phyloP scores from a whole-genome alignment of 2,797 vertebrate genomes.

The Cephalopachus bancanus region DNA sequence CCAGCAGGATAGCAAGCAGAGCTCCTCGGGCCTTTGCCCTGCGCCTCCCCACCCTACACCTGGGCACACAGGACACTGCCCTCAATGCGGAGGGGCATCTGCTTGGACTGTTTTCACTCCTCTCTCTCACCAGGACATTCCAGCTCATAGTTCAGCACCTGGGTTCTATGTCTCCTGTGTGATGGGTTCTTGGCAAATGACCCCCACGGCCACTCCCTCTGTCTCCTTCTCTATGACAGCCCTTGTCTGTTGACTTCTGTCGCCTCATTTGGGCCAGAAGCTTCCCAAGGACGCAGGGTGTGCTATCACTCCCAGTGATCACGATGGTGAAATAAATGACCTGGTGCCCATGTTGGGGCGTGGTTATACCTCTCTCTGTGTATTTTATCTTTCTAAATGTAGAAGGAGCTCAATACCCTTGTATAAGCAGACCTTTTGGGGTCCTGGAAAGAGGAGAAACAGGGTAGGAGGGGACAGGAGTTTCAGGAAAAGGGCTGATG shows the following conservation, averaged over 20 bases:
- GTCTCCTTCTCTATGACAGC: fast-evolving
- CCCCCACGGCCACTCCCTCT: not conserved
- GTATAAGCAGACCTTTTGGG: not conserved
- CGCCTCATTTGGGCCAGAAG: not conserved
- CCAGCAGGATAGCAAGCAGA: not conserved
- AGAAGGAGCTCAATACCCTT: not conserved
- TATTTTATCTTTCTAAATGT: not conserved
- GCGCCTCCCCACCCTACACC: not conserved
- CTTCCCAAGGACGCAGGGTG: not conserved
- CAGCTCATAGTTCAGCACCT: too few species aligned
- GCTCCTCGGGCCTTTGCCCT: not conserved
- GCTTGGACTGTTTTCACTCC: not conserved
- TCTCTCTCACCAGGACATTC: not conserved
- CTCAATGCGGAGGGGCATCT: too few species aligned
- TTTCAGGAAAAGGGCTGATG: not conserved
- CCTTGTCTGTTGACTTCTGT: too few species aligned
- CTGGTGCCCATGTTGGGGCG: too few species aligned
- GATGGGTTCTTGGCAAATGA: not conserved
- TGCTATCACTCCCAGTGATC: not conserved
- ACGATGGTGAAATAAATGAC: not conserved
- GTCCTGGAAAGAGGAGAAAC: too few species aligned
- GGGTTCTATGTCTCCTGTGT: not conserved
- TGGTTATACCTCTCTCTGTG: too few species aligned
- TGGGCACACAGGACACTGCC: fast-evolving
- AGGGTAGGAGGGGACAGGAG: not conserved